Evolutionary conservation across 2,888 invertebrate genomes (phyloP).

Genomic region (Pycnomerus fuliginosus): DNA sequence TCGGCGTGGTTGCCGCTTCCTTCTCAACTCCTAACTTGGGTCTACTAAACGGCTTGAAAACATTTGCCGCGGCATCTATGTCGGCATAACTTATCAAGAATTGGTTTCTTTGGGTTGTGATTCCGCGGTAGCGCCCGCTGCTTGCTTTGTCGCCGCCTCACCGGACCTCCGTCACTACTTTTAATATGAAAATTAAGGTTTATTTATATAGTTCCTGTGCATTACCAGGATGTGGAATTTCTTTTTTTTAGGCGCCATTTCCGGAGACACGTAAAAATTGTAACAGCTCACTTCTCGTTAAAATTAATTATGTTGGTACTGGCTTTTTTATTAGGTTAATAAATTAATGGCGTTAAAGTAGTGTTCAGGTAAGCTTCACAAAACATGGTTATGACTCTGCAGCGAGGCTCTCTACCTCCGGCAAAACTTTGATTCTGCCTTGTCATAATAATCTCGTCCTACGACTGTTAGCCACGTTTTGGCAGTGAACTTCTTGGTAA

Average conservation of each 20-base stretch:
- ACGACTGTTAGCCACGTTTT: slow-evolving; percentile 4
- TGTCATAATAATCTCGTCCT: slow-evolving; percentile 18
- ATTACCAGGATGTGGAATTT: no score
- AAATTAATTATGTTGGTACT: no score
- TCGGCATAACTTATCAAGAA: slow-evolving; percentile 39
- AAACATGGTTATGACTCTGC: slow-evolving; percentile 10
- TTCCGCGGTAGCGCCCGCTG: slow-evolving; percentile 17
- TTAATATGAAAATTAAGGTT: not conserved
- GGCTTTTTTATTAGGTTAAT: no score
- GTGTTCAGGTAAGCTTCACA: slow-evolving; percentile 8
- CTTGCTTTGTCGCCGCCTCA: slow-evolving; percentile 11
- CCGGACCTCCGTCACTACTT: slow-evolving; percentile 1
- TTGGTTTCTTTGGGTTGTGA: slow-evolving; percentile 27
- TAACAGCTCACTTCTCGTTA: no score
- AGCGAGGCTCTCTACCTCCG: slow-evolving; percentile 12
- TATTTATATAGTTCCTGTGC: no score
- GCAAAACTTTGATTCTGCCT: slow-evolving; percentile 25
- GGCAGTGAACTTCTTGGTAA: slow-evolving; percentile 17
- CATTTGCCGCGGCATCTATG: slow-evolving; percentile 36
- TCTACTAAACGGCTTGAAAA: slow-evolving; percentile 46
- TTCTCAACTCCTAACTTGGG: slow-evolving; percentile 7
- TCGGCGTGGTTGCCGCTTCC: slow-evolving; percentile 41
- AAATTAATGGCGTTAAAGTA: slow-evolving; percentile 15
- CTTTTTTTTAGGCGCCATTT: no score
- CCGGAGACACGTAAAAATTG: no score